Base-by-base conservation (phyloP, 2,113 vertebrate species). In the Ceyx cyanopectus region DNA sequence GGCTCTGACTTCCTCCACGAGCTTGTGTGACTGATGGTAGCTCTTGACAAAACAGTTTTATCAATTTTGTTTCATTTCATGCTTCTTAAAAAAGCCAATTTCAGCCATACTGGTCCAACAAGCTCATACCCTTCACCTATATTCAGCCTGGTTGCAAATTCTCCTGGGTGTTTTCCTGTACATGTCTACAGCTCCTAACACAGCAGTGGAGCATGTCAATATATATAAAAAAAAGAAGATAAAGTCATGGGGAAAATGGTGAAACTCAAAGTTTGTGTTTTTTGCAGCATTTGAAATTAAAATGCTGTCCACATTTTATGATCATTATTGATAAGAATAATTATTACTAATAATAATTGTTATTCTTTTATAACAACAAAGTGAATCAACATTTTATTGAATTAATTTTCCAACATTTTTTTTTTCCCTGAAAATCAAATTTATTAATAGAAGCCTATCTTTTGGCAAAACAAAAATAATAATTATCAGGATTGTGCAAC, bases 51-150 rank as follows among this genome's bases (percentile, higher is more conserved):
- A 74, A 69, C 30, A n/a, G 43, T 81, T 93, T 68, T 61, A 68
- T 50, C 75, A 93, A 93, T 87, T 90, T 68, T 68, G 70, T 85
- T 88, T 90, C 70, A 50, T 78, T 93, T 91, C 75, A 81, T 24
- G 23, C 80, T 78, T 68, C 56, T 73, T 30, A 50, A 10, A 43
- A 43, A 81, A 57, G 22, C n/a, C 68, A 30, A 32, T 74, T 77
- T 85, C 56, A 23, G 27, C 10, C 20, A 18, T n/a, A 73, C 21
- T 4, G 45, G 20, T 30, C 30, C 24, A 32, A 56, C 57, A 60
- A 63, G 18, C 16, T 17, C 51, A 23, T 32, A 23, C 34, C 45
- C 58, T 81, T 68, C 1, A 1, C 29, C 23, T 18, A 17, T 61
- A 58, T 80, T 70, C 0, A 0, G 1, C 23, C 66, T 57, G 45